Base-by-base conservation (phyloP, 92 coral and sea anemone species). In the Montipora capitata region DNA sequence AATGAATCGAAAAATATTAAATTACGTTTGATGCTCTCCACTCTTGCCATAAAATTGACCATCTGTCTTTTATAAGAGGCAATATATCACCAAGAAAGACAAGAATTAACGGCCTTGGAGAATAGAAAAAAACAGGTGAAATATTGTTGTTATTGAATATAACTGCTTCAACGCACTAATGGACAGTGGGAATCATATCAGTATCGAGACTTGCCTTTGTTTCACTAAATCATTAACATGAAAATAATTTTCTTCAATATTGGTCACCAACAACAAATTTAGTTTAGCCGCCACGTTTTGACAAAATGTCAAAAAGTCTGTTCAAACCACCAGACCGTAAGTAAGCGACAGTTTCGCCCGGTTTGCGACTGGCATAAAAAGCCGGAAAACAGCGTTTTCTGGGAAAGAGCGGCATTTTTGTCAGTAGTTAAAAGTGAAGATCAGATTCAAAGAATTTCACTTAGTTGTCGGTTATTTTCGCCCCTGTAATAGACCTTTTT, bases 61-160 rank as follows among this genome's bases (percentile, higher is more conserved):
- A 5, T 48, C 13, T 14, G 17, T 27, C 40, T 9, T 40, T 43
- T 18, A 39, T 77, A 13, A 35, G 38, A 66, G 15, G 44, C 20
- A 59, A 59, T 5, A 59, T 40, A 59, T 77, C 8, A 58, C 81
- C 1, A 40, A 70, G 10, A 40, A 8, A 40, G 5, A 40, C 48
- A 16, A 1, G 69, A 58, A 27, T 40, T 77, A 40, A 59, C 61
- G 58, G 41, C 82, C 40, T 16, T 16, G 38, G 17, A 42, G 35
- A 35, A 41, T 38, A 40, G 57, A 5, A 42, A 68, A 27, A 17
- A n/a, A 77, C 68, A 40, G 71, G 82, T 77, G 82, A 77, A 77
- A 77, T 77, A 62, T 61, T 13, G 58, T 56, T 41, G 58, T 76
- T 16, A 59, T 27, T 1, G 35, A 27, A 27, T 27, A 27, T 16